Evolutionary conservation across 2,888 invertebrate genomes (phyloP), one percentile per base, ranked within the genome.

Genomic region (Caradrina clavipalpis): DNA sequence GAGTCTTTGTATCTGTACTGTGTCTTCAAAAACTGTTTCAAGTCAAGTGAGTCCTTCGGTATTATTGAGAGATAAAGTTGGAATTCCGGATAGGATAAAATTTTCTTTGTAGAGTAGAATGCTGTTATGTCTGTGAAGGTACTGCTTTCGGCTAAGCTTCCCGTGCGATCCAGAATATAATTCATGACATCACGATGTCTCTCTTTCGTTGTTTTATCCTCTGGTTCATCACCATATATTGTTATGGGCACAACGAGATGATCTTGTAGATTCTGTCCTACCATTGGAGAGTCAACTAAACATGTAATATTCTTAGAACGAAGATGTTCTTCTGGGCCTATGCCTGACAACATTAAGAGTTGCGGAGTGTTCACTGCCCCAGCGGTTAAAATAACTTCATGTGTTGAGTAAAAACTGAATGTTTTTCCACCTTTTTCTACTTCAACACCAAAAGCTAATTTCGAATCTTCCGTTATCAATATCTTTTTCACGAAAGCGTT

Each of bases 281-380:
- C 73, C 80, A 69, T 77, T 0, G 92, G 88, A 1, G 91, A 85
- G 69, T 95, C 88, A 10, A 87, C 77, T 17, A 93, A 68, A 0
- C 92, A 83, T 0, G 84, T 58, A 15, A 95, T 92, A 2, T 88
- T 88, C 1, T 90, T 84, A 0, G 84, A 76, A 6, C 59, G 53
- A 2, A 95, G 76, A 42, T 93, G 88, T 1, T 87, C 73, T 42
- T 78, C 81, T 0, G 94, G 94, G 7, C 96, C 96, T 2, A 96
- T 83, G 2, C 95, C 96, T 2, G 93, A 96, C 0, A 93, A 84
- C 89, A 93, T 90, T 11, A 93, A 83, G 0, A 95, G 84, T 75
- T 92, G 91, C 1, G 95, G 92, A 0, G 94, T 89, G 69, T 93
- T 92, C 6, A 95, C 86, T 1, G 89, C 80, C 2, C 95, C 95